Conservation (phyloP, 2,797 vertebrate species). For the Urosaurus nigricauda region DNA sequence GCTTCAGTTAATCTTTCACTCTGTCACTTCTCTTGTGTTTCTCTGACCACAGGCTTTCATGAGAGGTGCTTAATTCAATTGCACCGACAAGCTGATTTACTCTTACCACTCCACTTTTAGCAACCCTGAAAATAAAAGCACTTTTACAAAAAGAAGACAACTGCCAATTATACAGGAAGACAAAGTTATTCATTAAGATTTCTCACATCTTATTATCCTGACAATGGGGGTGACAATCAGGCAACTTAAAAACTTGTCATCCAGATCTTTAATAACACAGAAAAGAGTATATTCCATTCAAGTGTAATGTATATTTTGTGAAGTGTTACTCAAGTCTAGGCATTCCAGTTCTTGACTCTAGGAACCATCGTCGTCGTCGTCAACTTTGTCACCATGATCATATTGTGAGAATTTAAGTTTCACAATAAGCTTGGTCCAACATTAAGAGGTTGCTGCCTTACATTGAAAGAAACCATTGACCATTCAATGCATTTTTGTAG, state of each 20-base stretch:
- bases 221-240: not conserved
- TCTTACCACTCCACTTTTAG: slow-evolving; percentile 26
- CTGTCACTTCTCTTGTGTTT: slow-evolving; percentile 29
- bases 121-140: slow-evolving; percentile 39
- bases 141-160: slow-evolving; percentile 10
- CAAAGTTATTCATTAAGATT: slow-evolving; percentile 1
- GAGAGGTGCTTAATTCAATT: slow-evolving; percentile 37
- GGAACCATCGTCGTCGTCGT: no score
- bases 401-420: not conserved
- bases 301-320: not conserved
- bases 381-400: no score
- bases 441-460: not conserved
- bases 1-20: slow-evolving; percentile 15
- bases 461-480: not conserved
- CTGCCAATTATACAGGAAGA: slow-evolving; percentile 8
- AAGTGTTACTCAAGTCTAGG: not conserved
- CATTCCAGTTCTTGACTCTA: not conserved
- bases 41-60: slow-evolving; percentile 13
- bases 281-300: not conserved
- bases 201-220: slow-evolving; percentile 35
- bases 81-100: slow-evolving; percentile 43
- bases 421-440: no score
- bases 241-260: not conserved
- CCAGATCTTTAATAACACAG: slow-evolving; percentile 6
- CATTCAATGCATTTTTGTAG: not conserved